phyloP scores from a whole-genome alignment of 1,140 invertebrate genomes.

The Eumeta japonica region DNA sequence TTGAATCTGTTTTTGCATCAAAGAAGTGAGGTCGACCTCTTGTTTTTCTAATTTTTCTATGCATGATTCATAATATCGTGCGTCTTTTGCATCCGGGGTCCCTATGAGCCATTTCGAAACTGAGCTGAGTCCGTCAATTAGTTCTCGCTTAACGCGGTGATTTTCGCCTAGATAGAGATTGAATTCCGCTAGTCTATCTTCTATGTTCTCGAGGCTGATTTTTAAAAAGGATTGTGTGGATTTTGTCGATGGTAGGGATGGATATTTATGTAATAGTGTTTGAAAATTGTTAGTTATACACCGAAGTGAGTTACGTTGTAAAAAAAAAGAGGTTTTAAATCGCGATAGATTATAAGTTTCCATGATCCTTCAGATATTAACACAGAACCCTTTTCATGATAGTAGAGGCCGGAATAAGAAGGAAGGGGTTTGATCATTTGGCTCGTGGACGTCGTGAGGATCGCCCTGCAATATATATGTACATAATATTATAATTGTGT shows the following conservation, averaged over 20 bases:
- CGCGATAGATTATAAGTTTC: conserved; percentile 15
- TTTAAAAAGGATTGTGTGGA: conserved; percentile 13
- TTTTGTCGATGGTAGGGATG: conserved; percentile 3
- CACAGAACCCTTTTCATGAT: conserved; percentile 8
- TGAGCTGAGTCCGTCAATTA: conserved; percentile 22
- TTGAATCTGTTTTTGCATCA: too few species aligned
- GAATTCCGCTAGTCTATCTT: conserved; percentile 7
- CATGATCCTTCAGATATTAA: conserved; percentile 11
- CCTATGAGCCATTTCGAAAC: conserved; percentile 33
- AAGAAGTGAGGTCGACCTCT: too few species aligned
- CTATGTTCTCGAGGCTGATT: conserved; percentile 11
- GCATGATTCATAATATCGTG: too few species aligned
- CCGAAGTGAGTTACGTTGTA: conserved; percentile 11
- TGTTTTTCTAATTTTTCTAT: too few species aligned
- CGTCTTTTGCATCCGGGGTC: conserved; percentile 21
- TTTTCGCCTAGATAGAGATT: conserved; percentile 8
- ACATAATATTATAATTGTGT: conserved; percentile 5
- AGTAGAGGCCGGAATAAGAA: conserved; percentile 6
- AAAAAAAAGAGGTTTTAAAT: conserved; percentile 14
- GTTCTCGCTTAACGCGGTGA: conserved; percentile 11
- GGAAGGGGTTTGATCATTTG: conserved; percentile 1
- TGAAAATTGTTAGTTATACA: conserved; percentile 8
- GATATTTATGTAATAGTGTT: not conserved
- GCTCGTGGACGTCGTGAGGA: conserved; percentile 8
- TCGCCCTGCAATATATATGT: too few species aligned